These are phyloP conservation scores for Drosophila murphyi DNA, from an alignment of 1,140 invertebrate genomes.

Conservation along the genomic window DNA sequence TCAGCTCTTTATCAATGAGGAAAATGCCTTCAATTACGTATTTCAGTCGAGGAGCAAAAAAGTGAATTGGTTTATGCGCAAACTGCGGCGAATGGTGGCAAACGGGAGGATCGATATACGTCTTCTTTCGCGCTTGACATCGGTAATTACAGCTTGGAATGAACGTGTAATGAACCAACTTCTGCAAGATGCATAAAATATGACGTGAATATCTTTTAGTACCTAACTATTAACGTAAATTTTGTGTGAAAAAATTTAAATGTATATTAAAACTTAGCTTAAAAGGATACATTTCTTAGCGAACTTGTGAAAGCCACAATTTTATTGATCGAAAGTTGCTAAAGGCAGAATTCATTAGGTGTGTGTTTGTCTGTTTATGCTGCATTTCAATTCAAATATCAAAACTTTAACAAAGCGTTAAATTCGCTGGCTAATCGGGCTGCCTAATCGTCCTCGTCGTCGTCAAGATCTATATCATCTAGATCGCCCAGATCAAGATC, in stretches of 20 bases:
- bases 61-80: slow-evolving; percentile 21
- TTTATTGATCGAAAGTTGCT: slow-evolving; percentile 68
- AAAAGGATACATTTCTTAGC: slow-evolving; percentile 7
- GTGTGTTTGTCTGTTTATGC: not conserved
- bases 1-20: slow-evolving; percentile 16
- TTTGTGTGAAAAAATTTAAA: too few species aligned
- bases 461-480: slow-evolving; percentile 79
- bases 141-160: slow-evolving; percentile 29
- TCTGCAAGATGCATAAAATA: not conserved
- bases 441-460: slow-evolving; percentile 60
- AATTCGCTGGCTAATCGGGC: not conserved
- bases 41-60: slow-evolving; percentile 19
- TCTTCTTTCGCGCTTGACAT: slow-evolving; percentile 1
- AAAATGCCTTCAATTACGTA: slow-evolving; percentile 5
- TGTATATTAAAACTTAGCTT: too few species aligned
- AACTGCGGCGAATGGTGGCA: not conserved
- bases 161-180: not conserved
- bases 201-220: not conserved
- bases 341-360: slow-evolving; percentile 59
- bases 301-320: slow-evolving; percentile 63
- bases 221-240: not conserved
- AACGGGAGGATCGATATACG: not conserved
- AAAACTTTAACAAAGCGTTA: slow-evolving; percentile 34
- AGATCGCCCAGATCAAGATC: slow-evolving; percentile 72
- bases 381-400: slow-evolving; percentile 18